Base-by-base conservation (phyloP, 2,113 vertebrate genomes). In the Corynorhinus townsendii region DNA sequence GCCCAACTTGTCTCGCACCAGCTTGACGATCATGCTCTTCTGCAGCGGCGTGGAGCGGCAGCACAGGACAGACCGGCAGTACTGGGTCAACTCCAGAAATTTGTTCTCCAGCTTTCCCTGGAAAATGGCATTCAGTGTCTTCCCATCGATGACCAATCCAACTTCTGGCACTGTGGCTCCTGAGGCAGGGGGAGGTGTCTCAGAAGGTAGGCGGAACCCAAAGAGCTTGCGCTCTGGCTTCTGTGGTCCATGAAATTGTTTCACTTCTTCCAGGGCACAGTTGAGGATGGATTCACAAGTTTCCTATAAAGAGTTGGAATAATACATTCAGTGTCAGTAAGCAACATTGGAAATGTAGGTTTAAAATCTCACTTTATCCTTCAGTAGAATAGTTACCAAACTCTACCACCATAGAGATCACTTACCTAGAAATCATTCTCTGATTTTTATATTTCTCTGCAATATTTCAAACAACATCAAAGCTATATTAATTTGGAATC, bases 31-130 rank as follows among this genome's bases (percentile, higher is more conserved):
- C 93, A 94, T 96, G 95, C 99, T 99, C 97, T 99, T 99, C 97
- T 99, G 99, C 19, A 99, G 97, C 0, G 99, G 99, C 0, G 99
- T 99, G 72, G 97, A 98, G 40, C 99, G 98, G 89, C 99, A 99
- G 97, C 99, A 99, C 35, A 99, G 97, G 83, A 99, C 99, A 0
- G 99, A 98, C 30, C 97, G 98, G 96, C 99, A 99, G 87, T 94
- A 96, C 90, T 83, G 98, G 0, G 98, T 97, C 96, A 99, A 90
- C 1, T 98, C 98, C 95, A 99, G 95, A 26, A 99, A 99, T 79
- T 98, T 98, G n/a, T 97, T 90, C 96, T 98, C 98, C 95, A 99
- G 98, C 43, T 99, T 98, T 0, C 98, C 97, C 20, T 99, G 98
- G 72, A 99, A 97, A 52, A 98, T 97, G 92, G 98, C 30, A 28